These are phyloP conservation scores for Ceyx margarethae DNA, from an alignment of 2,113 vertebrate species.

Conservation along the genomic window DNA sequence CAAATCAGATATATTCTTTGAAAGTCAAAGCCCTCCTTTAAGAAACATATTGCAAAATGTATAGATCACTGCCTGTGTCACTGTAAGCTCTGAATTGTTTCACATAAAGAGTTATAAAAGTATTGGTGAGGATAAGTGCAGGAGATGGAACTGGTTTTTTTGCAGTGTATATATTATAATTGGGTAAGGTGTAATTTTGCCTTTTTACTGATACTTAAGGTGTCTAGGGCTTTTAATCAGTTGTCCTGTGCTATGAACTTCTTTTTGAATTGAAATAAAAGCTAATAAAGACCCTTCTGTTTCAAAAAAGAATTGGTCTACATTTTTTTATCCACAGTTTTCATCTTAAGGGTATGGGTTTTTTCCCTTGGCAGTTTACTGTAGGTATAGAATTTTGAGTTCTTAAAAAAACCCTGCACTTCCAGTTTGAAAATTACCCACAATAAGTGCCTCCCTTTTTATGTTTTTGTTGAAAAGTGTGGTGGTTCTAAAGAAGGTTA, in stretches of 20 bases:
- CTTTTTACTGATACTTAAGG: background rate
- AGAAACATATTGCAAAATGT: background rate
- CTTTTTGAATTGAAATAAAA: background rate
- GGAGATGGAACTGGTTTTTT: background rate
- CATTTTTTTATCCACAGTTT: background rate
- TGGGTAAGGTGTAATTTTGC: background rate
- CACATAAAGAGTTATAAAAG: background rate
- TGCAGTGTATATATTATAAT: background rate
- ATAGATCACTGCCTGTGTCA: background rate
- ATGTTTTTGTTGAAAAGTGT: background rate
- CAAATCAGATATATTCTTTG: background rate
- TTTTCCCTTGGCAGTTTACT: background rate
- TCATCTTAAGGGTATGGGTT: background rate
- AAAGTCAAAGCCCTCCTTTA: background rate
- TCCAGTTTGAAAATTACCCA: background rate
- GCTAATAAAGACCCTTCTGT: background rate
- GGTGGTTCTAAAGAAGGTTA: background rate
- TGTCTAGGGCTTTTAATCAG: background rate
- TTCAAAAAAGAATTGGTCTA: background rate
- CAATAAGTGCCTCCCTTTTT: background rate
- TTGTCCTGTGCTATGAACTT: background rate
- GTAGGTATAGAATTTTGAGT: background rate
- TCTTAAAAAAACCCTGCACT: background rate
- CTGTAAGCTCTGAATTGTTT: background rate
- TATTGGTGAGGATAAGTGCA: background rate